These are phyloP conservation scores for Athetis lepigone DNA, from an alignment of 2,888 invertebrate species.

Conservation along the genomic window DNA sequence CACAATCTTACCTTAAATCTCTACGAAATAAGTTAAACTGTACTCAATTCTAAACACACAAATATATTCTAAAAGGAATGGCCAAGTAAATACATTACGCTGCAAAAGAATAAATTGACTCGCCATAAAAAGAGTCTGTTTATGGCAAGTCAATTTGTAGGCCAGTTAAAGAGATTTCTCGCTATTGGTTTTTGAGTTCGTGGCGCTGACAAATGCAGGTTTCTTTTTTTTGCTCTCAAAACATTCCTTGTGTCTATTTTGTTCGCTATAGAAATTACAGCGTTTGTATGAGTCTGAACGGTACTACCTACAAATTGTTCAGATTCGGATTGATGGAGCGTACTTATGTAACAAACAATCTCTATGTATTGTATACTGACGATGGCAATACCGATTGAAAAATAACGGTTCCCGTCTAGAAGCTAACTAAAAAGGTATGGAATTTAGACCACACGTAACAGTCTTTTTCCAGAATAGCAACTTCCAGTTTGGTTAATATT, in stretches of 20 bases:
- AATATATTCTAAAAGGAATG: constrained; percentile 14
- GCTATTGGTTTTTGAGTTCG: constrained; percentile 33
- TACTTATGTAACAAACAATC: constrained; percentile 8
- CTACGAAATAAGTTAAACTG: constrained; percentile 30
- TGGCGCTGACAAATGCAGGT: constrained; percentile 23
- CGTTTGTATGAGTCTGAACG: constrained; percentile 5
- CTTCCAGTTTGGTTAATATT: constrained; percentile 19
- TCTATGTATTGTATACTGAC: not conserved
- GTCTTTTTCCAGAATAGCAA: constrained; percentile 26
- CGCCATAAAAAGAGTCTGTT: constrained; percentile 33
- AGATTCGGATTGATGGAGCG: constrained; percentile 8
- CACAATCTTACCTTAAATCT: constrained; percentile 19
- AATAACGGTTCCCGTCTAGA: constrained; percentile 14
- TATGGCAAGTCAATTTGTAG: constrained; percentile 47
- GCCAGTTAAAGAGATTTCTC: constrained; percentile 46
- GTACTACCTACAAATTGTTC: constrained; percentile 12
- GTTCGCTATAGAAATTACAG: constrained; percentile 6
- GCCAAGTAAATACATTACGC: constrained; percentile 27
- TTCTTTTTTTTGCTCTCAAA: constrained; percentile 32
- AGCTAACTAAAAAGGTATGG: not conserved
- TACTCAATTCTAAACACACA: constrained; percentile 7
- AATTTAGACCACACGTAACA: constrained; percentile 10
- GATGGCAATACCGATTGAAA: constrained; percentile 22
- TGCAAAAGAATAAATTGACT: constrained; percentile 41
- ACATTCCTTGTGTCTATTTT: constrained; percentile 29